Percentiles rank a stretch among this genome's conserved stretches.
Evolutionary conservation across 2,888 invertebrate genomes (phyloP).

Genomic region (Lithodes maja): DNA sequence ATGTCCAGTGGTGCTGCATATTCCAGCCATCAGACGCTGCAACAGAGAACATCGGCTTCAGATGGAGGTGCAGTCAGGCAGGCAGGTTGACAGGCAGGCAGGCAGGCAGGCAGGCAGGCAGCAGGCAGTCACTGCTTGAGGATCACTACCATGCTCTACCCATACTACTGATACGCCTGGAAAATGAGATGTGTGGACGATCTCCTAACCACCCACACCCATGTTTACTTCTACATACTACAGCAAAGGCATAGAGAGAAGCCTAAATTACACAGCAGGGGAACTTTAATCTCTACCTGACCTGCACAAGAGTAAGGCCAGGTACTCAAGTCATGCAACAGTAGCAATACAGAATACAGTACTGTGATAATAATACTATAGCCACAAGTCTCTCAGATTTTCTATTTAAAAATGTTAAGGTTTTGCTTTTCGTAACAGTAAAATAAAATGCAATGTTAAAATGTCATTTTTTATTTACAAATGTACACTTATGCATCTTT

Average conservation of each 20-base stretch:
- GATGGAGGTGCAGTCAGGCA: conserved; percentile 24
- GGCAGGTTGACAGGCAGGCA: not conserved
- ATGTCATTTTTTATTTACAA: not conserved
- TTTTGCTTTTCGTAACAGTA: not conserved
- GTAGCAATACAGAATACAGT: not conserved
- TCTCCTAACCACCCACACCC: conserved; percentile 2
- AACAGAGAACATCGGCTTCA: conserved; percentile 64
- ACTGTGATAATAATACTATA: not conserved
- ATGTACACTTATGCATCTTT: conserved; percentile 4
- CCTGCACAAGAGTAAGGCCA: not conserved
- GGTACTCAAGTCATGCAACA: conserved; percentile 1
- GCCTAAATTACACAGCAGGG: not conserved
- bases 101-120: conserved; percentile 21
- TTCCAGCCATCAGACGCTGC: conserved; percentile 49
- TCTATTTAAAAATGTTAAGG: too few species aligned
- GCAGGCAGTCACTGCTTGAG: conserved; percentile 10
- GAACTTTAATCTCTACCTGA: not conserved
- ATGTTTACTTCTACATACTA: not conserved
- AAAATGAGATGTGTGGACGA: not conserved
- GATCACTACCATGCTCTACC: conserved; percentile 49
- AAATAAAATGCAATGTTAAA: not conserved
- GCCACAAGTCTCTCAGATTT: not conserved
- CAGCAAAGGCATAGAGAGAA: not conserved
- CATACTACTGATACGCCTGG: conserved; percentile 32
- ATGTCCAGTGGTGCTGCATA: conserved; percentile 20